Conservation (phyloP, 2,888 invertebrate genomes). For the Sinohyriopsis cumingii region DNA sequence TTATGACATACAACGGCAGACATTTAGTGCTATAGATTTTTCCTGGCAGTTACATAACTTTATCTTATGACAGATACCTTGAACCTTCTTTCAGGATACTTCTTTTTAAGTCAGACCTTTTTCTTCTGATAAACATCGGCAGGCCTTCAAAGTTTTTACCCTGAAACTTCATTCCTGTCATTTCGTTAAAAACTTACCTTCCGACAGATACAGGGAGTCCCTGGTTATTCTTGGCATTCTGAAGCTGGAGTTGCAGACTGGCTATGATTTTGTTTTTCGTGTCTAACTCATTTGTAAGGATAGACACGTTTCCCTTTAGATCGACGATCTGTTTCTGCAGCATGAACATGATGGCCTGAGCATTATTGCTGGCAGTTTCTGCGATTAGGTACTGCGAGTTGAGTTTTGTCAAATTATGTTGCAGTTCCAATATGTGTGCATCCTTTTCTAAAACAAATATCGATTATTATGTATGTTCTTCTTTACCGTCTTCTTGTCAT, state of each 20-base stretch:
- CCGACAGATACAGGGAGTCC: background rate
- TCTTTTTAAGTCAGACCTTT: too few relatives aligned
- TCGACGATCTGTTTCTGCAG: slow-evolving; percentile 22
- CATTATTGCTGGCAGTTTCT: slow-evolving; percentile 15
- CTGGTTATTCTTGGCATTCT: background rate
- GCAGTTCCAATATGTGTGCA: slow-evolving; percentile 11
- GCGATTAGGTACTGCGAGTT: slow-evolving; percentile 18
- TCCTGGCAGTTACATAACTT: too few relatives aligned
- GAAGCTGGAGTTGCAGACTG: slow-evolving; percentile 17
- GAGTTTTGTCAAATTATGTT: slow-evolving; percentile 24
- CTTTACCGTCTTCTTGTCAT: too few relatives aligned
- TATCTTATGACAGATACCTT: too few relatives aligned
- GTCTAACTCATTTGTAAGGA: slow-evolving; percentile 4
- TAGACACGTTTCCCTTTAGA: slow-evolving; percentile 16
- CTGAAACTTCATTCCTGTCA: too few relatives aligned
- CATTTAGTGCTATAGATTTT: too few relatives aligned
- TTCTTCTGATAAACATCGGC: too few relatives aligned
- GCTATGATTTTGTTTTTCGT: slow-evolving; percentile 23
- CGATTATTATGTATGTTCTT: background rate
- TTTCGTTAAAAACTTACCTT: background rate
- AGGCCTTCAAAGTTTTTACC: too few relatives aligned
- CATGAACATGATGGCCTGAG: slow-evolving; percentile 18
- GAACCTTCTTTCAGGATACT: too few relatives aligned
- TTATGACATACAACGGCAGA: too few relatives aligned
- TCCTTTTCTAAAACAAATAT: slow-evolving; percentile 20